Conservation (phyloP, 2,113 vertebrate species). For the Pollachius pollachius region DNA sequence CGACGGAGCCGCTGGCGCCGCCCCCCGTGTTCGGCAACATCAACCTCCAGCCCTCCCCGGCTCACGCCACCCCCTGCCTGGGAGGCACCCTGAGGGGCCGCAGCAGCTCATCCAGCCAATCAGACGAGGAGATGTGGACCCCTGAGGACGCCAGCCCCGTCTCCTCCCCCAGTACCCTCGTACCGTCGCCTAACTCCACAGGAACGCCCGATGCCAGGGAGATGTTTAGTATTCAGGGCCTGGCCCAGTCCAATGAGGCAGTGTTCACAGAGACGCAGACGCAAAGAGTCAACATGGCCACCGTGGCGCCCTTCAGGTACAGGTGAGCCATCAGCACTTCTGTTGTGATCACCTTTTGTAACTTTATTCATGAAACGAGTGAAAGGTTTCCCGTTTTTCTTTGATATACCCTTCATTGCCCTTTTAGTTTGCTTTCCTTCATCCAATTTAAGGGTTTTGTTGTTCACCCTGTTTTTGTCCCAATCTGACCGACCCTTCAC, state of each 20-base stretch:
- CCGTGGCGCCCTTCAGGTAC: slow-evolving; percentile 74
- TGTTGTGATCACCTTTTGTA: no score
- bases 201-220: slow-evolving; percentile 20
- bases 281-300: slow-evolving; percentile 70
- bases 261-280: slow-evolving; percentile 30
- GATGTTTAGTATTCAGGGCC: background rate
- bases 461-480: background rate
- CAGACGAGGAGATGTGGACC: slow-evolving; percentile 76
- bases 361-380: no score
- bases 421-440: no score
- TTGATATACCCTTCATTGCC: no score
- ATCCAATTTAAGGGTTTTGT: no score
- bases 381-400: no score
- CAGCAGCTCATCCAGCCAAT: slow-evolving; percentile 60
- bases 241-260: slow-evolving; percentile 21
- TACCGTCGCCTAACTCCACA: slow-evolving; percentile 13
- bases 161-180: slow-evolving; percentile 42
- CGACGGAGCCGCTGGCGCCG: slow-evolving; percentile 2
- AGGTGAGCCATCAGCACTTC: slow-evolving; percentile 42
- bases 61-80: background rate
- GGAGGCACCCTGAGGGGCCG: slow-evolving; percentile 21
- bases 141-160: slow-evolving; percentile 64
- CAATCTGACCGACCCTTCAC: background rate
- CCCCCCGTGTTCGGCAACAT: slow-evolving; percentile 39
- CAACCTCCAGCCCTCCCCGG: slow-evolving; percentile 35